These are phyloP conservation scores for Blastomussa wellsi DNA, from an alignment of 92 coral and sea anemone species.

Conservation along the genomic window DNA sequence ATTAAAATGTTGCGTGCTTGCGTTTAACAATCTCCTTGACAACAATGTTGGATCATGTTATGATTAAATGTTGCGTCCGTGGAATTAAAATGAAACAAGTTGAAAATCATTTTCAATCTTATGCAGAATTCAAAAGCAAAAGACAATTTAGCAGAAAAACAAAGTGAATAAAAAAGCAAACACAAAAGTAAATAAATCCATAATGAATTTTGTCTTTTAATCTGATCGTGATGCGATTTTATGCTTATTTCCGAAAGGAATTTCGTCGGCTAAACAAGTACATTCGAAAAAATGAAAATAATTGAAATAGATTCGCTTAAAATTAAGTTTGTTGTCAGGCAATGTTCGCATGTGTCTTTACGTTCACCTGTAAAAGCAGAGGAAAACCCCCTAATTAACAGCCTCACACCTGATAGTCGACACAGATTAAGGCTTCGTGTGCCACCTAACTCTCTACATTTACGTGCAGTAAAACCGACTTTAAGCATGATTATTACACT, in stretches of 20 bases:
- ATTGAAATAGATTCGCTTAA: not conserved
- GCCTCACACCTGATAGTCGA: not conserved
- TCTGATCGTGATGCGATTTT: not conserved
- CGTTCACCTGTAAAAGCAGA: not conserved
- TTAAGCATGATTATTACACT: not conserved
- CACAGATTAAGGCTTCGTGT: not conserved
- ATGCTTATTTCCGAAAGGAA: not conserved
- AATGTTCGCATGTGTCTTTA: too few relatives aligned
- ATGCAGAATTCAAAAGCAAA: too few relatives aligned
- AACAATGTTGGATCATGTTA: too few relatives aligned
- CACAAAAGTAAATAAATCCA: too few relatives aligned
- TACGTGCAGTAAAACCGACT: not conserved
- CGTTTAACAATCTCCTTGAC: too few relatives aligned
- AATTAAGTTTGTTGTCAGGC: not conserved
- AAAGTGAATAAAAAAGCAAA: too few relatives aligned
- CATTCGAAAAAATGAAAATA: not conserved
- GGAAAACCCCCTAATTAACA: not conserved
- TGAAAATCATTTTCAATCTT: too few relatives aligned
- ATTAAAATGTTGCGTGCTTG: too few relatives aligned
- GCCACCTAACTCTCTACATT: too few relatives aligned
- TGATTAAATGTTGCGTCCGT: too few relatives aligned
- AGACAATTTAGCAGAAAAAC: not conserved
- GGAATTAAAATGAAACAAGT: too few relatives aligned
- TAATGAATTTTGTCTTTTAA: not conserved
- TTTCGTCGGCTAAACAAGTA: not conserved